Conservation (phyloP, 2,797 vertebrate genomes). For the Siniperca obscura region DNA sequence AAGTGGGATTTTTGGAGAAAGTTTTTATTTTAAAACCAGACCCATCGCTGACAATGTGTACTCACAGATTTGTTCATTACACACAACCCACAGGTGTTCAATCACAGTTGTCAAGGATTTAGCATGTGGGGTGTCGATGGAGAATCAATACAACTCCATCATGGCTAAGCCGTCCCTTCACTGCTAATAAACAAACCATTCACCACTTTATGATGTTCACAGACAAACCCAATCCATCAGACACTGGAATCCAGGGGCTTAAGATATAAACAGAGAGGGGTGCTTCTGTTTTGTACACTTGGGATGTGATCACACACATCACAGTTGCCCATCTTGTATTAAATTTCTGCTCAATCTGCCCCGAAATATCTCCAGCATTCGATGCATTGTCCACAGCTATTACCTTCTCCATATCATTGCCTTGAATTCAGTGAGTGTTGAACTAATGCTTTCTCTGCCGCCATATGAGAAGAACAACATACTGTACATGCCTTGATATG, state of each 20-base stretch:
- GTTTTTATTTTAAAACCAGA: constrained; percentile 5
- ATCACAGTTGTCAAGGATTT: constrained; percentile 71
- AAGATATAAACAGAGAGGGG: background rate
- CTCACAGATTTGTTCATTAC: constrained; percentile 13
- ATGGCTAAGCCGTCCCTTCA: constrained; percentile 40
- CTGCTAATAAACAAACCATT: constrained; percentile 48
- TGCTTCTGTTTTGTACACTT: background rate
- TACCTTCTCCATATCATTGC: constrained; percentile 7
- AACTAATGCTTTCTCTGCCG: background rate
- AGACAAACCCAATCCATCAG: constrained; percentile 34
- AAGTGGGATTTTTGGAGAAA: background rate
- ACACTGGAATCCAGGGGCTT: background rate
- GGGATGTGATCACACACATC: constrained; percentile 4
- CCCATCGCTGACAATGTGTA: background rate
- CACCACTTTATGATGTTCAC: constrained; percentile 33
- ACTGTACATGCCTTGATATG: background rate
- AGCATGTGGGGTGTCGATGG: constrained; percentile 45
- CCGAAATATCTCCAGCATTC: constrained; percentile 20
- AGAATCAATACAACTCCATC: constrained; percentile 70
- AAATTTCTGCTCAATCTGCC: constrained; percentile 7
- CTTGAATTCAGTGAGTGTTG: constrained; percentile 2
- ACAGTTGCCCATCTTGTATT: background rate
- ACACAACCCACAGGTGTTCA: constrained; percentile 48
- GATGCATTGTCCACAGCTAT: constrained; percentile 5
- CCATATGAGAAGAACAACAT: constrained; percentile 7